Base-by-base conservation (phyloP, 2,888 invertebrate genomes). In the Dasypolia templi region DNA sequence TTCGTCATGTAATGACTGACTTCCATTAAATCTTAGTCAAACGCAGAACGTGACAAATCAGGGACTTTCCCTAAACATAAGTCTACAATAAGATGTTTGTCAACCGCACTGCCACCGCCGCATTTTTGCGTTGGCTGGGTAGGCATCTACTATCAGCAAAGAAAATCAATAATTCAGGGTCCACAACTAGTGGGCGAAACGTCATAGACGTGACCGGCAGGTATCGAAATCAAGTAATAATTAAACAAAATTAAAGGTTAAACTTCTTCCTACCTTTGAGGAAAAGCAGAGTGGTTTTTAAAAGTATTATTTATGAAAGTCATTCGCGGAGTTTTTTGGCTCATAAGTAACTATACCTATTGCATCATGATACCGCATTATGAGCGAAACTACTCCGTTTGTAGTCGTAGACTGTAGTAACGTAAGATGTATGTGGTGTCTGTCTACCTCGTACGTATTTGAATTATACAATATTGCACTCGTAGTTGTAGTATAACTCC, bases 361-460 rank as follows among this genome's bases (percentile, higher is more conserved):
- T n/a, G n/a, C n/a, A n/a, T n/a, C n/a, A n/a, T n/a, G n/a, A n/a
- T 19, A 61, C n/a, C 3, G 7, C 19, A 35, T 32, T 19, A n/a
- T 42, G 51, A 42, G 19, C 32, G 6, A n/a, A n/a, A 26, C 70
- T 69, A 72, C 19, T 29, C 22, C n/a, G n/a, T n/a, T n/a, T n/a
- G n/a, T n/a, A n/a, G n/a, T n/a, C n/a, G n/a, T n/a, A n/a, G n/a
- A n/a, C n/a, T n/a, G n/a, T n/a, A n/a, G n/a, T n/a, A n/a, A n/a
- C n/a, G n/a, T n/a, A n/a, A n/a, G n/a, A n/a, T n/a, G n/a, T n/a
- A n/a, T n/a, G 22, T n/a, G n/a, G 19, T 64, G 29, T 75, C 29
- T 65, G 46, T 58, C 49, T 65, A 35, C 32, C 42, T 49, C 42
- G 29, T 51, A 29, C 1, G 7, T 55, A 58, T 53, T 74, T 64